Percentiles rank a stretch among this genome's conserved stretches.
Conservation (phyloP, 1,140 invertebrate genomes). For the Teleogryllus occipitalis region DNA sequence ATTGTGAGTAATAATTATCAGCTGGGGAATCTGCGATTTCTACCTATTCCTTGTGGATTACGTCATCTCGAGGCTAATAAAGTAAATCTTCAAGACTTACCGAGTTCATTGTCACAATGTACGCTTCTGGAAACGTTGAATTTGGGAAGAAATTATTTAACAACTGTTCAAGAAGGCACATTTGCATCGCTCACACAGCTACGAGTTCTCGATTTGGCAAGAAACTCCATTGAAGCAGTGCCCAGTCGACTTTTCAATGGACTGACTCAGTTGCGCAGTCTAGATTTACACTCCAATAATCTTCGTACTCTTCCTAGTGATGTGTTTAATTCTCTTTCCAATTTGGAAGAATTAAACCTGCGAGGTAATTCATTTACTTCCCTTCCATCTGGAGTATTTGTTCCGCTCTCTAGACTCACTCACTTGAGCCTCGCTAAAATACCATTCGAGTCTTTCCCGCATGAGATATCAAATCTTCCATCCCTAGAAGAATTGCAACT, state of each 20-base stretch:
- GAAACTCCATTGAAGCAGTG: neutral
- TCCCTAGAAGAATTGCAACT: constrained; percentile 19
- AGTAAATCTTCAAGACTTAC: neutral
- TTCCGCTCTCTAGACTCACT: neutral
- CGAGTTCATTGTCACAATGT: neutral
- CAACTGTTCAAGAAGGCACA: neutral
- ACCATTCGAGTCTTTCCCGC: constrained; percentile 13
- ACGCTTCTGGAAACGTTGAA: neutral
- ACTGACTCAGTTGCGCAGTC: neutral
- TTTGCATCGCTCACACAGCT: neutral
- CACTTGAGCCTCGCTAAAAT: neutral
- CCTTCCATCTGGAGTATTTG: neutral
- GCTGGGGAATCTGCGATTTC: neutral
- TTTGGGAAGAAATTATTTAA: neutral
- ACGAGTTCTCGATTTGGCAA: neutral
- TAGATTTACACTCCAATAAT: neutral
- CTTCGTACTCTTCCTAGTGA: neutral
- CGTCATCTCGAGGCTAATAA: neutral
- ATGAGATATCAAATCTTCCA: constrained; percentile 17
- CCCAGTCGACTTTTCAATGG: neutral
- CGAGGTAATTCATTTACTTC: neutral
- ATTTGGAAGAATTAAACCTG: neutral
- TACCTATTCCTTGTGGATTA: neutral
- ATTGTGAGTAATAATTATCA: neutral
- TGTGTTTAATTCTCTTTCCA: neutral